Percentiles rank a stretch among this genome's conserved stretches.
phyloP scores from a whole-genome alignment of 2,797 vertebrate genomes.

The Mormyrops attenuatus region DNA sequence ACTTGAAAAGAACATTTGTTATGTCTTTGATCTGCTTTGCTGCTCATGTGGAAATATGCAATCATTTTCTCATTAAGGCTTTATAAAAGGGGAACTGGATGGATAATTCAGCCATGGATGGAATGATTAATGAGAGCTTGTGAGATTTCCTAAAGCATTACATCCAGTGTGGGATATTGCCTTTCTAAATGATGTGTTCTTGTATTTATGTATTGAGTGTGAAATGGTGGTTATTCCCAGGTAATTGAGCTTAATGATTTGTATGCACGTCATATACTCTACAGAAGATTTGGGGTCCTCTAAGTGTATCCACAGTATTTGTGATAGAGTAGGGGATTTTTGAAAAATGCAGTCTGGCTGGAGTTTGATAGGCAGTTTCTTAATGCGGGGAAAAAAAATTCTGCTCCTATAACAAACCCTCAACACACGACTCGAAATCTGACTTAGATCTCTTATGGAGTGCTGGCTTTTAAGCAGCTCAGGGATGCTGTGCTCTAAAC shows the following conservation, averaged over 20 bases:
- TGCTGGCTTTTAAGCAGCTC: neutral
- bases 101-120: conserved; percentile 23
- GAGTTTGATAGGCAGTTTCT: neutral
- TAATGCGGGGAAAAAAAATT: neutral
- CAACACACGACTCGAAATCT: neutral
- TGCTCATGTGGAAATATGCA: conserved; percentile 36
- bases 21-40: conserved; percentile 33
- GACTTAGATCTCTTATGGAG: neutral
- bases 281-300: neutral
- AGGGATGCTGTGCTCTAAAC: neutral
- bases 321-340: neutral
- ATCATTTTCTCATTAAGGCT: conserved; percentile 35
- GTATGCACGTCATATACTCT: neutral
- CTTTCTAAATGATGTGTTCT: conserved; percentile 14
- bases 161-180: conserved; percentile 18
- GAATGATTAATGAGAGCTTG: conserved; percentile 26
- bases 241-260: conserved; percentile 8
- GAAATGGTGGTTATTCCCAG: conserved; percentile 17
- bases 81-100: conserved; percentile 29
- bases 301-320: neutral
- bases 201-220: conserved; percentile 14
- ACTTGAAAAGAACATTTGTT: conserved; percentile 25
- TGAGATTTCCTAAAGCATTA: conserved; percentile 21
- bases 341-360: neutral
- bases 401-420: neutral